Evolutionary conservation across 1,140 invertebrate species (phyloP).

Genomic region (Aethina tumida): DNA sequence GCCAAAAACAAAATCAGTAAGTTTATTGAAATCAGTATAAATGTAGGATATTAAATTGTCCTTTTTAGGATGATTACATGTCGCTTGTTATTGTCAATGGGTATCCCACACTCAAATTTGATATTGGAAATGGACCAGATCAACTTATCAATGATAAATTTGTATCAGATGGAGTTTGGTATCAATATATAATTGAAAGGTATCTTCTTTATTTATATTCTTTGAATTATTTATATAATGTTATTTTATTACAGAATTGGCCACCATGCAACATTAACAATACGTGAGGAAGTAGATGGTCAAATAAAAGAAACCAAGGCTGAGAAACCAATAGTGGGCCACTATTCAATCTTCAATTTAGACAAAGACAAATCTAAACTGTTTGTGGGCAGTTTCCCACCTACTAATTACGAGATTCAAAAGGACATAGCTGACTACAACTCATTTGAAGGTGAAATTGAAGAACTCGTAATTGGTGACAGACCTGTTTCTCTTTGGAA

Average conservation of each 20-base stretch:
- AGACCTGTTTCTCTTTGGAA: slow-evolving; percentile 91
- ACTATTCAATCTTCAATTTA: slow-evolving; percentile 75
- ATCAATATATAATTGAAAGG: slow-evolving; percentile 81
- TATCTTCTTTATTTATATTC: slow-evolving; percentile 30
- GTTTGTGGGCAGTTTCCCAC: slow-evolving; percentile 82
- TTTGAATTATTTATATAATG: not conserved
- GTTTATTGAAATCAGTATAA: slow-evolving; percentile 15
- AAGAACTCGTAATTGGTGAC: slow-evolving; percentile 82
- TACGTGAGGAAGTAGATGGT: slow-evolving; percentile 63
- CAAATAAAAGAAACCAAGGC: slow-evolving; percentile 43
- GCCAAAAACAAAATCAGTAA: slow-evolving; percentile 52
- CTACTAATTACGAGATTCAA: slow-evolving; percentile 54
- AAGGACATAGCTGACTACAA: slow-evolving; percentile 53
- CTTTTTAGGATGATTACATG: slow-evolving; percentile 78
- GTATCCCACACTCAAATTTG: slow-evolving; percentile 73
- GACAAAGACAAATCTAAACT: slow-evolving; percentile 76
- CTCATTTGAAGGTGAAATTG: slow-evolving; percentile 81
- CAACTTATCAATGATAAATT: slow-evolving; percentile 63
- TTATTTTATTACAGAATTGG: slow-evolving; percentile 53
- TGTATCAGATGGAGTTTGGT: slow-evolving; percentile 81
- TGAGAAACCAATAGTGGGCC: slow-evolving; percentile 55
- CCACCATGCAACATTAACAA: slow-evolving; percentile 66
- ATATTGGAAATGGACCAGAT: slow-evolving; percentile 78
- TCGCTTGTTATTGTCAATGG: slow-evolving; percentile 83
- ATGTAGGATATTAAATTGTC: slow-evolving; percentile 1